Evolutionary conservation across 2,797 vertebrate genomes (phyloP).

Genomic region (Simalia tracyae): DNA sequence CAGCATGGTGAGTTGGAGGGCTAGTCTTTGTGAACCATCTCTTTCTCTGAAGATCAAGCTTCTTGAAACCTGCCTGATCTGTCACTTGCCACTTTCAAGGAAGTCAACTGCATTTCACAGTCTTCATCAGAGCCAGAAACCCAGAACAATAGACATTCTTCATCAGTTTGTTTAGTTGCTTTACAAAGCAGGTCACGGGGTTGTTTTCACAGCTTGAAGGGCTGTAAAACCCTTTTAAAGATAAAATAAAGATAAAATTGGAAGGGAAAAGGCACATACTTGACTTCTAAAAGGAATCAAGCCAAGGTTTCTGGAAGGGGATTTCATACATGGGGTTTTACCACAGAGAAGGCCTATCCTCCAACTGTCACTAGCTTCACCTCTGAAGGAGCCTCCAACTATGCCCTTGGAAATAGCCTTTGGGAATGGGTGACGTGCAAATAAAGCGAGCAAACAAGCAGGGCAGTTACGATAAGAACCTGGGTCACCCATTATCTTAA

Average conservation of each 20-base stretch:
- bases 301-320: not conserved
- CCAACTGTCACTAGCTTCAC: not conserved
- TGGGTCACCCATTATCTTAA: no score
- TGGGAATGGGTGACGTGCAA: not conserved
- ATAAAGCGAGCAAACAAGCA: not conserved
- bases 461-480: no score
- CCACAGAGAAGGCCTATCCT: no score
- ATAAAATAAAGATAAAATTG: not conserved
- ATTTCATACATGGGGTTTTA: not conserved
- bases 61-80: not conserved
- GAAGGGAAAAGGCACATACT: not conserved
- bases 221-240: not conserved
- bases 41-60: not conserved
- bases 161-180: not conserved
- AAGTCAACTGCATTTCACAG: not conserved
- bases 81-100: not conserved
- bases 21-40: no score
- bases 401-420: not conserved
- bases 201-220: not conserved
- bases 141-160: not conserved
- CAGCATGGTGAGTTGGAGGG: constrained; percentile 74
- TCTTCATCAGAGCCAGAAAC: not conserved
- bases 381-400: not conserved
- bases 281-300: not conserved
- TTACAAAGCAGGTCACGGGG: not conserved